Evolutionary conservation across 92 coral and sea anemone genomes (phyloP), one percentile per base, ranked within the genome.

Genomic region (Galaxea fascicularis): DNA sequence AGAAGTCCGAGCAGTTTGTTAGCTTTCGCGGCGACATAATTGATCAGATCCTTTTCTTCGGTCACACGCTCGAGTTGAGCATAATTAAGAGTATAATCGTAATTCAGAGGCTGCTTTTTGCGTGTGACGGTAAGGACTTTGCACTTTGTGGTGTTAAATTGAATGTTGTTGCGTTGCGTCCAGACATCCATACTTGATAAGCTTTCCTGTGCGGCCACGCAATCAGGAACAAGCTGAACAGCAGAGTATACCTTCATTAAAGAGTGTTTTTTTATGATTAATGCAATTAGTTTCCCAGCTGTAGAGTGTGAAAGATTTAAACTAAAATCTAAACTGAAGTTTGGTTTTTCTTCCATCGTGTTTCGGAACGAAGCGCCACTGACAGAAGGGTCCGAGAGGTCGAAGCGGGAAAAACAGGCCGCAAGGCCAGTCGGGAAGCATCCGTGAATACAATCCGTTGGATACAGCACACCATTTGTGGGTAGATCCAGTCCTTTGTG

Each of bases 141-240:
- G 62, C 90, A 85, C 56, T 89, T 85, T 28, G 93, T 82, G 31
- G 85, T 85, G 65, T 72, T 89, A 66, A 89, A 89, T 59, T 85
- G 79, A 4, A 81, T 81, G 77, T 81, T 70, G 30, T 81, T 68
- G 11, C 47, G 7, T 27, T 26, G 86, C 26, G 66, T 25, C 86
- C 86, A 68, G 11, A 45, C 63, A 26, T 44, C 64, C 74, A 80
- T 29, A 73, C 18, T 80, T 49, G 85, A 51, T 18, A 81, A n/a
- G 66, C 24, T 66, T 10, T 25, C 27, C 65, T 81, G 86, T 29
- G 53, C n/a, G 44, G 57, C 56, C 16, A 4, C 65, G 28, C 65
- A 60, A 24, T 60, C 65, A 12, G 27, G 0, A 60, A 21, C 27
- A 58, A 9, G 18, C 65, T 1, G 8, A 24, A 62, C 66, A 62